Evolutionary conservation across 2,888 invertebrate genomes (phyloP), one percentile per base, ranked within the genome.

Genomic region (Megamerina dolium): DNA sequence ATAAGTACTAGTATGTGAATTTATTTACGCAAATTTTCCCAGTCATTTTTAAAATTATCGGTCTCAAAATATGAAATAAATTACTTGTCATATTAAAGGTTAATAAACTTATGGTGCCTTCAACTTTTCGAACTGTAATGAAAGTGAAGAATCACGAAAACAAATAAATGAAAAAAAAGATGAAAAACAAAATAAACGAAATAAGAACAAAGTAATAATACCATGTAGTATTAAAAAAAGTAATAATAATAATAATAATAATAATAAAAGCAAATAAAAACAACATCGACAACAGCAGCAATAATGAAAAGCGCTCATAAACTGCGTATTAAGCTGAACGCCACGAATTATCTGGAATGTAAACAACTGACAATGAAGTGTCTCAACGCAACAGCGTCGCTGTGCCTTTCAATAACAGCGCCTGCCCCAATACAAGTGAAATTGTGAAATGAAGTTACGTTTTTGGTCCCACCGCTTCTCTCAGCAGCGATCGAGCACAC

Each of bases 381-480:
- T 19, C 19, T 19, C 8, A 14, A 27, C 27, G 18, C 17, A 6
- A 3, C 3, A 13, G 2, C 26, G 29, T 10, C 16, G 35, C 5
- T 5, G 20, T 23, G 27, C 21, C 33, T 21, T 14, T 17, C 10
- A 18, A 4, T 5, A 18, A 33, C 21, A 12, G 36, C 6, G 13
- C 46, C 53, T 54, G 46, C 49, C 49, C 50, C 52, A 54, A 52
- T 37, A 39, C 39, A 39, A 35, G 34, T 41, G 26, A 39, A 31
- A 51, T 51, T 51, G 51, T 48, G 51, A 46, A 50, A 43, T 43
- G 27, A n/a, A 27, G 27, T 13, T 13, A 27, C 27, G 12, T 13
- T 27, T 13, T 27, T 27, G 3, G 12, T 27, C 13, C 35, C 35
- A 35, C 36, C 29, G 34, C 17, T 34, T 34, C 10, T 26, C 19